A percentile compares a stretch with the other conserved stretches of the same genome.
Evolutionary conservation across 1,140 invertebrate species (phyloP).

Genomic region (Palaemon carinicauda): DNA sequence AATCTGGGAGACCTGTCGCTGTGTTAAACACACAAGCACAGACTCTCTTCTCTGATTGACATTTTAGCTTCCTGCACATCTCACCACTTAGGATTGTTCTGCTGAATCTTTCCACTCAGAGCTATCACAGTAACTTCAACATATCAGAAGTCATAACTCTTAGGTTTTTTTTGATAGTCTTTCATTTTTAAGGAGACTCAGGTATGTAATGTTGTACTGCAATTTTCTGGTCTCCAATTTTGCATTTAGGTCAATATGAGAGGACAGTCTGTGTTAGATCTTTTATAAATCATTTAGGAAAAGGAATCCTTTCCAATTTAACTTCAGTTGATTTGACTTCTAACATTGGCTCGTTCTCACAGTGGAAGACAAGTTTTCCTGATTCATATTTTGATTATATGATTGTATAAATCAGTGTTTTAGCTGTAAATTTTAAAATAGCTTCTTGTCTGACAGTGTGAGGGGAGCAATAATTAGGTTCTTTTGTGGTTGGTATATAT

Average conservation of each 20-base stretch:
- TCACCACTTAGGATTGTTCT: conserved; percentile 5
- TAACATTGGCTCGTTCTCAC: conserved; percentile 31
- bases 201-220: not conserved
- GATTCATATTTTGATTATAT: conserved; percentile 20
- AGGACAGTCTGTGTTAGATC: conserved; percentile 30
- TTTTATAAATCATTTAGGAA: conserved; percentile 17
- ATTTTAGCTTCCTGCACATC: conserved; percentile 15
- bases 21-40: not conserved
- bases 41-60: conserved; percentile 24
- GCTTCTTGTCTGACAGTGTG: conserved; percentile 44
- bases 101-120: not conserved
- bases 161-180: not conserved
- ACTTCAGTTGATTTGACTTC: conserved; percentile 7
- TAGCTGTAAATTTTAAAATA: conserved; percentile 44
- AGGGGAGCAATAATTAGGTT: conserved; percentile 30
- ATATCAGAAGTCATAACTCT: conserved; percentile 35
- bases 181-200: not conserved
- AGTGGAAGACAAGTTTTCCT: conserved; percentile 33
- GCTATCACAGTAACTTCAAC: conserved; percentile 27
- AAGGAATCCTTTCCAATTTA: conserved; percentile 26
- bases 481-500: conserved; percentile 39
- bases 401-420: conserved; percentile 30
- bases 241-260: conserved; percentile 38
- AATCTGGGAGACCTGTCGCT: conserved; percentile 32
- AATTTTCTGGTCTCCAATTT: conserved; percentile 14